These are phyloP conservation scores for Nomada lathburiana DNA, from an alignment of 2,888 invertebrate species.

Conservation along the genomic window DNA sequence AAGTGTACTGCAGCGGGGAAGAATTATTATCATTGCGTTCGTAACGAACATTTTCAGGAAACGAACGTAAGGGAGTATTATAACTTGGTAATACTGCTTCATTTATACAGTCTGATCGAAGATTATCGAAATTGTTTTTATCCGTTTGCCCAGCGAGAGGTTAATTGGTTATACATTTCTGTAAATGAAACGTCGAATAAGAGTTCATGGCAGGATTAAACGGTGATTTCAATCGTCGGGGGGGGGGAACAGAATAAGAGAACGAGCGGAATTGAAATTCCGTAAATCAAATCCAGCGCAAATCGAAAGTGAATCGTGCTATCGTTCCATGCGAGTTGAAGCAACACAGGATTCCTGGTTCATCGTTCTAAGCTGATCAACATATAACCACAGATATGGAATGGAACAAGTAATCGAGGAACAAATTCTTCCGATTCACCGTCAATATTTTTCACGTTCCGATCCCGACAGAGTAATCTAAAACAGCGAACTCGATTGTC, in stretches of 20 bases:
- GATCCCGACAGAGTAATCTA: too few relatives aligned
- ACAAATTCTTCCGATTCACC: slow-evolving; percentile 1
- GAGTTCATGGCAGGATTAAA: slow-evolving; percentile 16
- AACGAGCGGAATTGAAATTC: slow-evolving; percentile 34
- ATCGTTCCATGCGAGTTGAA: slow-evolving; percentile 17
- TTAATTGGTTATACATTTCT: slow-evolving; percentile 5
- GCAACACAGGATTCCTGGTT: slow-evolving; percentile 2
- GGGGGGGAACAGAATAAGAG: background rate
- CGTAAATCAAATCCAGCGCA: slow-evolving; percentile 14
- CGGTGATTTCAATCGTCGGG: slow-evolving; percentile 5
- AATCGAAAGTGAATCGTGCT: slow-evolving; percentile 9
- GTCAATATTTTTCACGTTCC: too few relatives aligned
- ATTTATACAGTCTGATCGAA: background rate
- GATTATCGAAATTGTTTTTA: background rate
- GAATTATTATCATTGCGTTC: too few relatives aligned
- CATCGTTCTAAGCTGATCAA: slow-evolving; percentile 16
- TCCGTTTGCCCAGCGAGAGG: background rate
- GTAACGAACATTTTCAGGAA: too few relatives aligned
- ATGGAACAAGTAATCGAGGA: slow-evolving; percentile 35
- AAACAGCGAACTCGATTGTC: too few relatives aligned
- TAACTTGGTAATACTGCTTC: background rate
- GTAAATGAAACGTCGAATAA: slow-evolving; percentile 21
- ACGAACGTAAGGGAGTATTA: too few relatives aligned
- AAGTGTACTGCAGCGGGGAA: too few relatives aligned
- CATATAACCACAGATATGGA: slow-evolving; percentile 10